A percentile compares a stretch with the other conserved stretches of the same genome.
Conservation (phyloP, 2,113 vertebrate genomes). For the Oceanites oceanicus region DNA sequence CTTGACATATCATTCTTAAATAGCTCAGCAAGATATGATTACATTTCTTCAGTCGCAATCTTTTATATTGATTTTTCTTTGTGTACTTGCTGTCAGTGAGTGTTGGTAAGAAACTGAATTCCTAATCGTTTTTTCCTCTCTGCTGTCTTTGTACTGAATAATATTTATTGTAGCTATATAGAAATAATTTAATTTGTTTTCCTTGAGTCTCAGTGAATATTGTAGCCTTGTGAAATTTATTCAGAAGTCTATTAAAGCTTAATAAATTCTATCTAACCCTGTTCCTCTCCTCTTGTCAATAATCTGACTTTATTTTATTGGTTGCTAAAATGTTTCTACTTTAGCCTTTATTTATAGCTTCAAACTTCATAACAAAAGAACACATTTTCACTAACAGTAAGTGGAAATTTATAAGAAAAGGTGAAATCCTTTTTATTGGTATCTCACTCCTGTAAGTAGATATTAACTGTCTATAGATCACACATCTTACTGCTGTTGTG, state of each 20-base stretch:
- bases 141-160: neutral
- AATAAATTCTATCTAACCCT: neutral
- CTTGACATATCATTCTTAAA: neutral
- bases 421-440: neutral
- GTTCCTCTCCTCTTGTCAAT: neutral
- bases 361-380: neutral
- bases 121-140: neutral
- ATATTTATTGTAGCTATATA: neutral
- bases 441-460: neutral
- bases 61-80: neutral
- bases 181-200: neutral
- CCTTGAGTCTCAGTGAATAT: neutral
- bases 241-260: neutral
- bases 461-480: neutral
- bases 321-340: neutral
- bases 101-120: neutral
- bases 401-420: neutral
- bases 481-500: neutral
- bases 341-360: neutral
- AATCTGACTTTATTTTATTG: neutral
- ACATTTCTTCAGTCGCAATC: rapidly evolving
- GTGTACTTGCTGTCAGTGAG: neutral
- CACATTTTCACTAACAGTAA: neutral
- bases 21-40: neutral
- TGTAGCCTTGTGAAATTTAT: neutral